Conservation (phyloP, 2,113 vertebrate genomes). For the Sceloporus tristichus region DNA sequence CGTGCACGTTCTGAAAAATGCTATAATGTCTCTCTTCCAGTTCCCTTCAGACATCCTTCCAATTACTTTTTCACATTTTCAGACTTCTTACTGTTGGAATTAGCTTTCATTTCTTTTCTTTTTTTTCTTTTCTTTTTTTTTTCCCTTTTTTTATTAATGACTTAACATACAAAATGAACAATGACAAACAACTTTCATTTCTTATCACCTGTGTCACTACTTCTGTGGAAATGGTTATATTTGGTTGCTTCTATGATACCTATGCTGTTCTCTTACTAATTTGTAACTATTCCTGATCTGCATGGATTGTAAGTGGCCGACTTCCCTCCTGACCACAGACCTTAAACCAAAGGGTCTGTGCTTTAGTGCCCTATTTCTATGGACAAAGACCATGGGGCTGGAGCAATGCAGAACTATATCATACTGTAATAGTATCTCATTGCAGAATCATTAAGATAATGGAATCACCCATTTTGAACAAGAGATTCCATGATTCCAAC, state of each 20-base stretch:
- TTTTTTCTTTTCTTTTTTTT: too few relatives aligned
- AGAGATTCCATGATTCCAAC: neutral
- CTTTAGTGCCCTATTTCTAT: neutral
- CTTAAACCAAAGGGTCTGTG: neutral
- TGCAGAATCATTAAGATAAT: neutral
- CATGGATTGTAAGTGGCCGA: neutral
- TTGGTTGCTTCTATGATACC: neutral
- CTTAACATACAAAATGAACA: too few relatives aligned
- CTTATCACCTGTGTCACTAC: neutral
- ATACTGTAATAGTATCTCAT: neutral
- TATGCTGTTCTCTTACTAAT: neutral
- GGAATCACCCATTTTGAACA: neutral
- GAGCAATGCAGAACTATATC: neutral
- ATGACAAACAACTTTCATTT: too few relatives aligned
- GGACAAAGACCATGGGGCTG: neutral
- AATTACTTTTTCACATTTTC: neutral
- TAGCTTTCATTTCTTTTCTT: neutral
- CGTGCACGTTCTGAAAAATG: neutral
- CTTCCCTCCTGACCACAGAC: neutral
- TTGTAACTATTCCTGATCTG: neutral
- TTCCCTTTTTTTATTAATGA: too few relatives aligned
- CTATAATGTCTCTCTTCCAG: neutral
- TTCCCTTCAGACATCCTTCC: neutral
- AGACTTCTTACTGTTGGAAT: neutral
- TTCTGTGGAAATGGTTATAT: neutral